Evolutionary conservation across 2,888 invertebrate species (phyloP).

Genomic region (Trisateles emortualis): DNA sequence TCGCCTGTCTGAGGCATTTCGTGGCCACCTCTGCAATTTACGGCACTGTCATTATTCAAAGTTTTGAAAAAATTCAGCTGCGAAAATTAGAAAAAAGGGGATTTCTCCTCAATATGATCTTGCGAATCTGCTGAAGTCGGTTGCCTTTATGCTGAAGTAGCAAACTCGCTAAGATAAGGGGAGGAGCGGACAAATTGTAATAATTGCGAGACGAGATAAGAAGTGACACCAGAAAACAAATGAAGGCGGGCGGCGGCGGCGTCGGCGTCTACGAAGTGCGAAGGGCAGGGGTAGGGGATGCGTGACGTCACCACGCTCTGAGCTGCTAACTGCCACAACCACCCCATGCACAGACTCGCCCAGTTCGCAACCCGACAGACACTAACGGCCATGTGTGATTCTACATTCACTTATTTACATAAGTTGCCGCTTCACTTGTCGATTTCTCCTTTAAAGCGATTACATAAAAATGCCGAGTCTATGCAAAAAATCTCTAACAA

Average conservation of each 20-base stretch:
- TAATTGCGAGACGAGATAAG: conserved; percentile 86
- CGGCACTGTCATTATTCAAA: conserved; percentile 78
- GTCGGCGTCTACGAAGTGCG: conserved; percentile 47
- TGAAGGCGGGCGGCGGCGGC: conserved; percentile 75
- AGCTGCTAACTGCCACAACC: conserved; percentile 53
- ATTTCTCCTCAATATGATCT: conserved; percentile 78
- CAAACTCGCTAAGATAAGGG: conserved; percentile 84
- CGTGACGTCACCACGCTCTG: conserved; percentile 73
- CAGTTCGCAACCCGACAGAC: conserved; percentile 45
- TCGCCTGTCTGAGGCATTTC: conserved; percentile 68
- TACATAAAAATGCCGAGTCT: conserved; percentile 23
- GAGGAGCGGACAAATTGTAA: conserved; percentile 87
- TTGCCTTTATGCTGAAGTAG: conserved; percentile 83
- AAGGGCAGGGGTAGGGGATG: conserved; percentile 51
- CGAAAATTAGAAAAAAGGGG: conserved; percentile 73
- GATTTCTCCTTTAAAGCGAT: conserved; percentile 28
- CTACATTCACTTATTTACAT: conserved; percentile 48
- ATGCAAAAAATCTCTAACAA: conserved; percentile 19
- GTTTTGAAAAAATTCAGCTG: conserved; percentile 70
- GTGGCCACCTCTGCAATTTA: conserved; percentile 78
- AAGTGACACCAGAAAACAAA: conserved; percentile 87
- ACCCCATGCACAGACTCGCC: conserved; percentile 37
- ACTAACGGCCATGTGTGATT: conserved; percentile 53
- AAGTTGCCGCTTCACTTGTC: conserved; percentile 41
- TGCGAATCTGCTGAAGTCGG: conserved; percentile 82